Evolutionary conservation across 1,140 invertebrate species (phyloP), one percentile per base, ranked within the genome.

Genomic region (Brachionus calyciflorus): DNA sequence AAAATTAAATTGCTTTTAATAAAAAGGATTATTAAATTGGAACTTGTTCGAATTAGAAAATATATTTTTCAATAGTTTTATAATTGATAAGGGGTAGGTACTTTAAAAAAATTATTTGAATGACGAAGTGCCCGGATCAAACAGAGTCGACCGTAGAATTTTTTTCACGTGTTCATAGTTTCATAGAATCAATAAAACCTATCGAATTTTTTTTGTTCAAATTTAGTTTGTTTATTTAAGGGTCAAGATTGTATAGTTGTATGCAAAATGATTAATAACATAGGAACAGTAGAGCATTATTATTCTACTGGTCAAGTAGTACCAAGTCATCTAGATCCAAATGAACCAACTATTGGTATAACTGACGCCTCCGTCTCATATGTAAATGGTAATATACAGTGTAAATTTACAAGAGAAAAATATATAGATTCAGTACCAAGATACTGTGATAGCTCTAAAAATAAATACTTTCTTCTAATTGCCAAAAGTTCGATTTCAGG

Each of bases 201-300:
- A n/a, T n/a, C n/a, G n/a, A n/a, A n/a, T n/a, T n/a, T n/a, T n/a
- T n/a, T n/a, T n/a, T n/a, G n/a, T n/a, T n/a, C n/a, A n/a, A n/a
- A n/a, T n/a, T n/a, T n/a, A n/a, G n/a, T n/a, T n/a, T n/a, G n/a
- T n/a, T n/a, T n/a, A n/a, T n/a, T n/a, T n/a, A n/a, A n/a, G n/a
- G n/a, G n/a, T n/a, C n/a, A n/a, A n/a, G 65, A 70, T 51, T 48
- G 48, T 48, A 51, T 70, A n/a, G 37, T 70, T 51, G 65, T 51
- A 10, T 70, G 65, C 40, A 48, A 49, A 9, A 48, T 70, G 30
- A 33, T 17, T 21, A 73, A 49, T 41, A 21, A 37, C 24, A 14
- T 40, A 30, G 21, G 9, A 21, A 37, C 46, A 17, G 69, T 73
- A 26, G 30, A 51, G 14, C 69, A 55, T 21, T 49, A 51, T 10